Conservation (phyloP, 2,797 vertebrate species). For the Melanotaenia parkinsoni region DNA sequence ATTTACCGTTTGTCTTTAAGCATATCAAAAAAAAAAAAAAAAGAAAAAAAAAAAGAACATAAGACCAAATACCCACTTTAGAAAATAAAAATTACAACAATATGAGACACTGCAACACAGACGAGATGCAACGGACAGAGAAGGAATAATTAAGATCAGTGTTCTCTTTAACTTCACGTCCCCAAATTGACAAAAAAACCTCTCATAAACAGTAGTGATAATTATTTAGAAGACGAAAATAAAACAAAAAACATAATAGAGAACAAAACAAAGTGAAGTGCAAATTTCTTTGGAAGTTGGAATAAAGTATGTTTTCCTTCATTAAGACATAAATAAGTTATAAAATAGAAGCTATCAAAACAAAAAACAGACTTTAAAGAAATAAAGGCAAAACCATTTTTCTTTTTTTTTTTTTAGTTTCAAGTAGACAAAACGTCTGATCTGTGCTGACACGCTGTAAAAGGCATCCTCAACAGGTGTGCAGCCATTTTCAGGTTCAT, state of each 20-base stretch:
- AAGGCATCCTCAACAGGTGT: slow-evolving; percentile 42
- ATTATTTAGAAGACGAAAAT: slow-evolving; percentile 59
- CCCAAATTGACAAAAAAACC: slow-evolving; percentile 77
- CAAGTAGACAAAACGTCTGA: slow-evolving; percentile 88
- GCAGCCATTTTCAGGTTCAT: slow-evolving; percentile 47
- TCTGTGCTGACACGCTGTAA: slow-evolving; percentile 49
- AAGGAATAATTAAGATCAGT: slow-evolving; percentile 82
- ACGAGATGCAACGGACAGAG: slow-evolving; percentile 76
- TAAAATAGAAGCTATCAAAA: slow-evolving; percentile 85
- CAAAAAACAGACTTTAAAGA: slow-evolving; percentile 68
- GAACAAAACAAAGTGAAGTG: slow-evolving; percentile 88
- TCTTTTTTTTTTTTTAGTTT: slow-evolving; percentile 78
- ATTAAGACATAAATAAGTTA: slow-evolving; percentile 88
- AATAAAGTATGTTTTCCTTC: slow-evolving; percentile 86
- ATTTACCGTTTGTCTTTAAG: slow-evolving; percentile 85
- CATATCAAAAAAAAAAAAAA: slow-evolving; percentile 61
- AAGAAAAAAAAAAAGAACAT: slow-evolving; percentile 76
- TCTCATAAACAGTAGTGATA: slow-evolving; percentile 68
- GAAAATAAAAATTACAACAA: slow-evolving; percentile 65
- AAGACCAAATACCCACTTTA: slow-evolving; percentile 80
- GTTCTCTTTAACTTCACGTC: slow-evolving; percentile 85
- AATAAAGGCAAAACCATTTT: slow-evolving; percentile 87
- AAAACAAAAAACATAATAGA: slow-evolving; percentile 60
- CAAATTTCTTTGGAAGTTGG: slow-evolving; percentile 99
- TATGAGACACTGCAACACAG: slow-evolving; percentile 90